phyloP scores from a whole-genome alignment of 2,888 invertebrate species.

The Diplolepis rosae region DNA sequence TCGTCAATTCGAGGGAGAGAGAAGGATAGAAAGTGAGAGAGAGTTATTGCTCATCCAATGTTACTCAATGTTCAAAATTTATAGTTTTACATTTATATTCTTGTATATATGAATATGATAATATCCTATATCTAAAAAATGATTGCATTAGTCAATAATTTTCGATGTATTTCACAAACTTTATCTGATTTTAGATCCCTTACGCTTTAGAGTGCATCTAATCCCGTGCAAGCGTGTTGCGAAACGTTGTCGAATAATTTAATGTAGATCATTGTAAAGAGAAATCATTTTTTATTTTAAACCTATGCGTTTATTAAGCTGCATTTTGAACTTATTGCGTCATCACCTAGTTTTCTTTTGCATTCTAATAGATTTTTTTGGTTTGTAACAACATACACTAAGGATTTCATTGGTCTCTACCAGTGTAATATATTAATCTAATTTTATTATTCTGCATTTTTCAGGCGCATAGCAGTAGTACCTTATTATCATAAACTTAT shows the following conservation, averaged over 20 bases:
- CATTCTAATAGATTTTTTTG: constrained; percentile 31
- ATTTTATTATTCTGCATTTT: constrained; percentile 58
- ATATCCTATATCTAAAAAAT: constrained; percentile 36
- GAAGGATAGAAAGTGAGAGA: no score
- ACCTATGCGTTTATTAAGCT: constrained; percentile 4
- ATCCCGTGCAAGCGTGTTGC: constrained; percentile 37
- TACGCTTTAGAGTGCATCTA: constrained; percentile 42
- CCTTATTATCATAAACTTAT: constrained; percentile 59
- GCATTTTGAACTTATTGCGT: constrained; percentile 6
- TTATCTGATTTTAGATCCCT: constrained; percentile 46
- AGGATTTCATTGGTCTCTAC: constrained; percentile 24
- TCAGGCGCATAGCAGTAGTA: constrained; percentile 56
- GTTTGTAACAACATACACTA: constrained; percentile 26
- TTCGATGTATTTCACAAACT: constrained; percentile 22
- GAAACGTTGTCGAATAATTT: constrained; percentile 13
- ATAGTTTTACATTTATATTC: constrained; percentile 56
- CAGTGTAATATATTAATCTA: constrained; percentile 27
- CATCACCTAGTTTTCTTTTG: constrained; percentile 30
- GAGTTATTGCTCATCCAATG: constrained; percentile 20
- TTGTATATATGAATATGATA: constrained; percentile 57
- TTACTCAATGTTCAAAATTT: constrained; percentile 39
- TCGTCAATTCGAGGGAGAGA: constrained; percentile 35
- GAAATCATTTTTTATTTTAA: constrained; percentile 29
- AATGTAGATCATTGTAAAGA: constrained; percentile 38
- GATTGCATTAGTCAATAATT: constrained; percentile 10